phyloP scores from a whole-genome alignment of 2,113 vertebrate species.

The Columbina picui region DNA sequence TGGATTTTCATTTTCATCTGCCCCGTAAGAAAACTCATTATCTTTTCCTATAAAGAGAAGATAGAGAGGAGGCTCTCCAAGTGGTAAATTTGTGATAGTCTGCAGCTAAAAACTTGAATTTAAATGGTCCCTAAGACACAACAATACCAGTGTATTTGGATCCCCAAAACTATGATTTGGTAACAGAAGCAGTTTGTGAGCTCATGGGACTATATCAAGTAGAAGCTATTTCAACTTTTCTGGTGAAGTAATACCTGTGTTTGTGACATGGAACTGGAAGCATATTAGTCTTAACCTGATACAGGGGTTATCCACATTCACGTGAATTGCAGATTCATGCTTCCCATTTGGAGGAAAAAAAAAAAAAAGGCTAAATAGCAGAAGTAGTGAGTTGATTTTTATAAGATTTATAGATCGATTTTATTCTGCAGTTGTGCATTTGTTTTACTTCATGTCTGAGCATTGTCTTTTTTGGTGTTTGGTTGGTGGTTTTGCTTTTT shows the following conservation, averaged over 20 bases:
- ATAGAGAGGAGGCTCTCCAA: neutral
- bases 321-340: neutral
- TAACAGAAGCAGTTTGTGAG: neutral
- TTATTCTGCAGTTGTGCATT: neutral
- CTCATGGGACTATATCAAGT: neutral
- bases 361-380: neutral
- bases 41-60: neutral
- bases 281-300: neutral
- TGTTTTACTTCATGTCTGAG: neutral
- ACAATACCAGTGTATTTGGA: neutral
- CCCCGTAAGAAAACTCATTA: neutral
- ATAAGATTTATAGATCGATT: neutral
- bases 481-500: neutral
- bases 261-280: neutral
- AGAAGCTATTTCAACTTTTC: neutral
- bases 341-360: neutral
- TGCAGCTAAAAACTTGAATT: neutral
- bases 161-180: neutral
- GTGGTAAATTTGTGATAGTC: neutral
- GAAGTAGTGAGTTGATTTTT: neutral
- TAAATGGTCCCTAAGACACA: neutral
- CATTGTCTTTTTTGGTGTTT: neutral
- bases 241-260: neutral
- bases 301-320: neutral
- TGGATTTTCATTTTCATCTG: neutral